These are phyloP conservation scores for Takifugu flavidus DNA, from an alignment of 2,113 vertebrate species.

Conservation along the genomic window DNA sequence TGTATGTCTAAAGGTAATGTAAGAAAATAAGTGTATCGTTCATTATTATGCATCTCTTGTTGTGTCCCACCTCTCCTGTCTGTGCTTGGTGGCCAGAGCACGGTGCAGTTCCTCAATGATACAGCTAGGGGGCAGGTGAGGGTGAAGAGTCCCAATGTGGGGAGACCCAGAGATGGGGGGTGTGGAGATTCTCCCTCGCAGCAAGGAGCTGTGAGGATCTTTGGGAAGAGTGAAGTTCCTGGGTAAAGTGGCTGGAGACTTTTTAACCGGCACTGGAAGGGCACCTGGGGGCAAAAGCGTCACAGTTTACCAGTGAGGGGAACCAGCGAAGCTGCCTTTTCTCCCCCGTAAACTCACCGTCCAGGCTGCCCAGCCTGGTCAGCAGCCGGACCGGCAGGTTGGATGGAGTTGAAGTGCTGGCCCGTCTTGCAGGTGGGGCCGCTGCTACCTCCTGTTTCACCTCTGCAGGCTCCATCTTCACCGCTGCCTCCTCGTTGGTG, in stretches of 20 bases:
- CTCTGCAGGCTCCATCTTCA: constrained; percentile 34
- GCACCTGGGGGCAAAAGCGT: constrained; percentile 45
- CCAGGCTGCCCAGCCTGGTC: constrained; percentile 72
- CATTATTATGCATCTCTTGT: background rate
- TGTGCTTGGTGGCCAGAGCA: constrained; percentile 90
- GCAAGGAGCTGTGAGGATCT: constrained; percentile 74
- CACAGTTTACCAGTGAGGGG: too few relatives aligned
- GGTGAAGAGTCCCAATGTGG: constrained; percentile 81
- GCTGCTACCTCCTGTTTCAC: constrained; percentile 40
- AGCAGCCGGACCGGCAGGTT: constrained; percentile 69
- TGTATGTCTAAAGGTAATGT: background rate
- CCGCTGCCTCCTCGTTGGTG: constrained; percentile 25
- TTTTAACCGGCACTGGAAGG: constrained; percentile 73
- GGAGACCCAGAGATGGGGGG: constrained; percentile 83
- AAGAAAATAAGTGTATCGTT: background rate
- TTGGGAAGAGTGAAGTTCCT: constrained; percentile 79
- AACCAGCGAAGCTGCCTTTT: background rate
- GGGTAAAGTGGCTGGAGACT: constrained; percentile 77
- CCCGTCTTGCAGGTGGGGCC: constrained; percentile 48
- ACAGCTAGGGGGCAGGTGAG: constrained; percentile 88
- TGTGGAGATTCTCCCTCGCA: constrained; percentile 82
- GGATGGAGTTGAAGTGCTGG: constrained; percentile 64
- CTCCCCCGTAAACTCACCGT: constrained; percentile 57
- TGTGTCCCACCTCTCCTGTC: constrained; percentile 87
- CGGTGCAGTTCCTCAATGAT: constrained; percentile 96